phyloP scores from a whole-genome alignment of 1,140 invertebrate species.

The Drosophila pandora region DNA sequence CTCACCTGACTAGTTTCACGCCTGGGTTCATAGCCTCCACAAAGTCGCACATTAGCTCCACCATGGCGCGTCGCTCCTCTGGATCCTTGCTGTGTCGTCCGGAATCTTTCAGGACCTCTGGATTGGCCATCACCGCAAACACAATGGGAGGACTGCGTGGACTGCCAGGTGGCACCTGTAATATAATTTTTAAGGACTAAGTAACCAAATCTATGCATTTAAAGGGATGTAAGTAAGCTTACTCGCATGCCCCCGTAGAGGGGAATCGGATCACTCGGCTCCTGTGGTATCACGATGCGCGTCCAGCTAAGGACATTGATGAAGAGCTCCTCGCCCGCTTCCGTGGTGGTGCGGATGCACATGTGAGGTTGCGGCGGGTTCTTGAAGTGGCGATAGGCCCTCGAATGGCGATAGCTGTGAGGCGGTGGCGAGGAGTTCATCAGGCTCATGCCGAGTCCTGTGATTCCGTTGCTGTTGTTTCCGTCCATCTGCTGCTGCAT shows the following conservation, averaged over 20 bases:
- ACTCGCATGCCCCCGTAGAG: conserved; percentile 89
- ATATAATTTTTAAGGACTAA: not conserved
- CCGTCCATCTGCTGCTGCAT: conserved; percentile 43
- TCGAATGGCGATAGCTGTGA: conserved; percentile 84
- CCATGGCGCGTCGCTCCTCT: conserved; percentile 86
- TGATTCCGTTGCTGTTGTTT: conserved; percentile 47
- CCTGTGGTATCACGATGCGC: conserved; percentile 87
- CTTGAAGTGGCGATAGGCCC: conserved; percentile 87
- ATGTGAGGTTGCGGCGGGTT: conserved; percentile 90
- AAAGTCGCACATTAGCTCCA: conserved; percentile 88
- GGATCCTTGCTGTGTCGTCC: conserved; percentile 88
- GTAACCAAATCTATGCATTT: conserved; percentile 46
- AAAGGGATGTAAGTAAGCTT: conserved; percentile 25
- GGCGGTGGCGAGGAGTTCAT: conserved; percentile 81
- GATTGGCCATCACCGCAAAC: conserved; percentile 89
- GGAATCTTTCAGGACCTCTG: conserved; percentile 87
- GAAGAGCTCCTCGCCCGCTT: conserved; percentile 86
- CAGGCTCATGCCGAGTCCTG: conserved; percentile 59
- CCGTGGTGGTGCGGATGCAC: conserved; percentile 88
- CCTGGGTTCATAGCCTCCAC: conserved; percentile 89
- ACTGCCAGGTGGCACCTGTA: conserved; percentile 85
- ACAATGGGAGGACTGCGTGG: conserved; percentile 86
- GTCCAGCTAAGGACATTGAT: conserved; percentile 90
- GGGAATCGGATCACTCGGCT: conserved; percentile 87
- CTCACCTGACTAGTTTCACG: conserved; percentile 85